Evolutionary conservation across 1,140 invertebrate genomes (phyloP).

Genomic region (Drosophila murphyi): DNA sequence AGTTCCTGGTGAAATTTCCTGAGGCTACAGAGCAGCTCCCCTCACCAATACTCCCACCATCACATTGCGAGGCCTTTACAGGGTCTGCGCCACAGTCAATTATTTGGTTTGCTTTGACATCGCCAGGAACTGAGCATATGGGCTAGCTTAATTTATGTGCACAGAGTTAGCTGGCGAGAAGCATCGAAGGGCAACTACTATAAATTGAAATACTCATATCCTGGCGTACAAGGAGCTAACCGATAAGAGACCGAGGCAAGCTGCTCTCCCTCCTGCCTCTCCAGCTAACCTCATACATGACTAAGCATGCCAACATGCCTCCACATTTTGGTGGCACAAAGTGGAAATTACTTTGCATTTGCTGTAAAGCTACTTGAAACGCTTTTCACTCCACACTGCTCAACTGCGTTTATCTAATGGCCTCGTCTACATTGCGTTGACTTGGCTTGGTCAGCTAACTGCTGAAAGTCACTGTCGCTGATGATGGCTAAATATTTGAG

Average conservation of each 20-base stretch:
- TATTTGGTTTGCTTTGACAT: constrained; percentile 40
- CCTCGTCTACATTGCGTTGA: constrained; percentile 22
- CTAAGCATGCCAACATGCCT: constrained; percentile 63
- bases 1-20: constrained; percentile 40
- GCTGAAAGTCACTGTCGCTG: constrained; percentile 49
- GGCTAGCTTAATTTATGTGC: constrained; percentile 69
- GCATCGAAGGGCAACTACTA: constrained; percentile 58
- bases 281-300: constrained; percentile 32
- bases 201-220: constrained; percentile 81
- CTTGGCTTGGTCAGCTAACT: constrained; percentile 49
- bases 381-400: constrained; percentile 25
- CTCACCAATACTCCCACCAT: background rate
- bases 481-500: constrained; percentile 46
- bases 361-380: constrained; percentile 64
- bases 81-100: constrained; percentile 25
- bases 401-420: constrained; percentile 72
- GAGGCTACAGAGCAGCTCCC: background rate
- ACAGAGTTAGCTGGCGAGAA: constrained; percentile 38
- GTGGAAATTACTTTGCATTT: constrained; percentile 73
- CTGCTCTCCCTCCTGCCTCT: background rate
- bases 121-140: background rate
- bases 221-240: constrained; percentile 46
- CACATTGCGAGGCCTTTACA: background rate
- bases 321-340: constrained; percentile 64
- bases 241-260: constrained; percentile 42